phyloP scores from a whole-genome alignment of 1,140 invertebrate genomes.

The Diachasmimorpha longicaudata region DNA sequence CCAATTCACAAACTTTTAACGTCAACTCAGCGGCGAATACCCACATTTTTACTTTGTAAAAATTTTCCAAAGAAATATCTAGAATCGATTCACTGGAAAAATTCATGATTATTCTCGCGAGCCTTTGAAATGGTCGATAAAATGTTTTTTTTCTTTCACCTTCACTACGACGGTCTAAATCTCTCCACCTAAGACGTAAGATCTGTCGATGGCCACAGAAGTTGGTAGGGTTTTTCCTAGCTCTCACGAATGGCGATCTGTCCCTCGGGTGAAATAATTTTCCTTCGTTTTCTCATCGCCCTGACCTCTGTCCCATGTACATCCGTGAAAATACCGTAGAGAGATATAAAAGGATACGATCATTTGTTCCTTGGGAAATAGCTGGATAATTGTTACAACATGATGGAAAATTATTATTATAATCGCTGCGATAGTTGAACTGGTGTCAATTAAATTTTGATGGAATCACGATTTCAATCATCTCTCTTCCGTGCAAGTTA shows the following conservation, averaged over 20 bases:
- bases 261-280: constrained; percentile 1
- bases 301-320: neutral
- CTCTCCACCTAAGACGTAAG: neutral
- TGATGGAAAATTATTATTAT: neutral
- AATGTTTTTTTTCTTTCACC: neutral
- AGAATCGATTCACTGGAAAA: neutral
- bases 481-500: neutral
- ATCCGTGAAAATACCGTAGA: neutral
- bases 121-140: neutral
- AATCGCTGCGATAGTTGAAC: neutral
- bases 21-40: neutral
- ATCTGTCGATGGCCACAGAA: neutral
- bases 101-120: neutral
- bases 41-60: neutral
- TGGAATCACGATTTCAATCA: constrained; percentile 25
- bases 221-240: neutral
- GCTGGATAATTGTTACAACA: neutral
- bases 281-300: neutral
- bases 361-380: neutral
- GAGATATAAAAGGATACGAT: neutral
- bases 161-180: neutral
- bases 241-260: neutral
- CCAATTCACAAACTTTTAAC: neutral
- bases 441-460: neutral
- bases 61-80: too few species aligned